phyloP scores from a whole-genome alignment of 2,797 vertebrate genomes.

The Enteromius mattozi region DNA sequence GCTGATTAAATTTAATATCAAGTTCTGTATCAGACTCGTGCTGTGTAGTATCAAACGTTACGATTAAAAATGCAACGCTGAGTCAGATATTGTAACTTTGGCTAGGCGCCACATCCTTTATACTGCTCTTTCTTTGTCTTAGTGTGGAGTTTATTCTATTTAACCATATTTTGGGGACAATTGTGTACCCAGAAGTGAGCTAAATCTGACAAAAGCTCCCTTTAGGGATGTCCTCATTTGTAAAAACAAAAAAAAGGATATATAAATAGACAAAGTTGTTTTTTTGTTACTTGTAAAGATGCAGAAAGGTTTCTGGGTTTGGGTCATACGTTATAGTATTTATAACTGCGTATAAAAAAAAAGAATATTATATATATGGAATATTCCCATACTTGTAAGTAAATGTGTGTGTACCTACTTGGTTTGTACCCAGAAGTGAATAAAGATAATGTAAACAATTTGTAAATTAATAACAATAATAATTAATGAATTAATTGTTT shows the following conservation, averaged over 20 bases:
- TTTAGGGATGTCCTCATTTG: neutral
- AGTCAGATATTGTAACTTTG: neutral
- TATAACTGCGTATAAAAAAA: neutral
- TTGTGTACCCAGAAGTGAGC: neutral
- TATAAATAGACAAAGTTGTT: neutral
- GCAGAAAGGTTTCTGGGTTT: neutral
- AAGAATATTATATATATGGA: neutral
- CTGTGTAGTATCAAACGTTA: neutral
- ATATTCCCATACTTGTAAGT: neutral
- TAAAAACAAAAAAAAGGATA: neutral
- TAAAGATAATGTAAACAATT: neutral
- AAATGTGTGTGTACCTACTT: neutral
- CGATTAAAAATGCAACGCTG: neutral
- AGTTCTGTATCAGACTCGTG: neutral
- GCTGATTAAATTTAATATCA: conserved; percentile 20
- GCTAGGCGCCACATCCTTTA: neutral
- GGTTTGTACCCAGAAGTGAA: neutral
- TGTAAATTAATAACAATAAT: neutral
- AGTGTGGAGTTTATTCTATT: neutral
- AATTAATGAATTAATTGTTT: neutral
- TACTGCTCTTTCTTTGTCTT: neutral
- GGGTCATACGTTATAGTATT: neutral
- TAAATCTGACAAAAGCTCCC: neutral
- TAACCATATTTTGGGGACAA: neutral
- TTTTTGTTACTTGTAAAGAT: neutral